A percentile compares a stretch with the other conserved stretches of the same genome.
Conservation (phyloP, 2,113 vertebrate genomes). For the Clarias gariepinus region DNA sequence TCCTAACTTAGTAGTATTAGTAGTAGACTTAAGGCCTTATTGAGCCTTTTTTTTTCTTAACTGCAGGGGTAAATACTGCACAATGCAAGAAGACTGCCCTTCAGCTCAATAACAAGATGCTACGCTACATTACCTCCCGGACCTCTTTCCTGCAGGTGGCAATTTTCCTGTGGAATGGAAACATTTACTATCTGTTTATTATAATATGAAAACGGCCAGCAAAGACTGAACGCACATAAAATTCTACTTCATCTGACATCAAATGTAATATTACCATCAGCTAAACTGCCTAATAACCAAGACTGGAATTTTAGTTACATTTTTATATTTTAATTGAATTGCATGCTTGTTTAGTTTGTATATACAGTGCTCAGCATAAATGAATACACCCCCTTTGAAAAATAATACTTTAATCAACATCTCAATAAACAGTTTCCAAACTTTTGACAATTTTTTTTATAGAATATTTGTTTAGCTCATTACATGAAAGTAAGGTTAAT, state of each 20-base stretch:
- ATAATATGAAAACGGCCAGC: slow-evolving; percentile 63
- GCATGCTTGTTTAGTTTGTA: neutral
- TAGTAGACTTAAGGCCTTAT: neutral
- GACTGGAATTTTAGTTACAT: neutral
- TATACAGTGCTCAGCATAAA: no score
- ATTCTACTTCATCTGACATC: slow-evolving; percentile 32
- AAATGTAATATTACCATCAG: slow-evolving; percentile 14
- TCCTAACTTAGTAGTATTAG: neutral
- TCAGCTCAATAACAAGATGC: slow-evolving; percentile 73
- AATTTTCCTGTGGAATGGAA: slow-evolving; percentile 63
- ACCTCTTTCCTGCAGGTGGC: slow-evolving; percentile 60
- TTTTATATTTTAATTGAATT: slow-evolving; percentile 22
- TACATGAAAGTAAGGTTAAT: no score
- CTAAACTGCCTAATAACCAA: neutral
- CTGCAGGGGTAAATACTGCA: slow-evolving; percentile 64
- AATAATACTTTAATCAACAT: no score
- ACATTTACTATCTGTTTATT: slow-evolving; percentile 73
- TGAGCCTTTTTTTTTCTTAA: slow-evolving; percentile 12
- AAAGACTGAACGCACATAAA: slow-evolving; percentile 46
- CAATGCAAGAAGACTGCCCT: slow-evolving; percentile 70
- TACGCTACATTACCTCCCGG: slow-evolving; percentile 74
- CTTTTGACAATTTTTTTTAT: no score
- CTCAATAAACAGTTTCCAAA: no score
- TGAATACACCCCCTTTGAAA: no score
- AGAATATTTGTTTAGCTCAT: no score